Conservation (phyloP, 2,797 vertebrate genomes). For the Gastrophryne carolinensis region DNA sequence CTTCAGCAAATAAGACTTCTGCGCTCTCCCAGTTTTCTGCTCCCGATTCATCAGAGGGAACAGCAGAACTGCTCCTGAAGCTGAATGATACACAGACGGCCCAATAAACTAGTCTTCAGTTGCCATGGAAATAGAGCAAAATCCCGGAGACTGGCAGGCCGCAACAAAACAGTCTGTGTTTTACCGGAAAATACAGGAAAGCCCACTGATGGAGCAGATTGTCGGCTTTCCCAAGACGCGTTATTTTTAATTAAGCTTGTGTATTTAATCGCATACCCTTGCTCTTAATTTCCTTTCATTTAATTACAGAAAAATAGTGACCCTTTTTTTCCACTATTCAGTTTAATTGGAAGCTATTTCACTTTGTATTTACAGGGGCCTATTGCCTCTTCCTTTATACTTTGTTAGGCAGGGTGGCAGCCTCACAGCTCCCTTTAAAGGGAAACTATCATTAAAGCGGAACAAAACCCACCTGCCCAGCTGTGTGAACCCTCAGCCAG, state of each 20-base stretch:
- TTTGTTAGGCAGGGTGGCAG: too few relatives aligned
- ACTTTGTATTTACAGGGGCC: background rate
- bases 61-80: background rate
- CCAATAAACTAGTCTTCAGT: constrained; percentile 32
- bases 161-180: constrained; percentile 8
- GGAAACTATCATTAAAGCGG: too few relatives aligned
- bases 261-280: background rate
- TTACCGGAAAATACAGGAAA: constrained; percentile 37
- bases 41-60: background rate
- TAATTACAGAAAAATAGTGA: too few relatives aligned
- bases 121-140: constrained; percentile 44
- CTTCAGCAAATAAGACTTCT: background rate
- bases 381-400: too few relatives aligned
- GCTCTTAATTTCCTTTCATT: too few relatives aligned
- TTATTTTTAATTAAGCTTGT: background rate
- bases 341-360: background rate
- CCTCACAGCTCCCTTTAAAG: too few relatives aligned
- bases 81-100: background rate
- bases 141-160: constrained; percentile 40
- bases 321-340: too few relatives aligned
- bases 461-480: too few relatives aligned
- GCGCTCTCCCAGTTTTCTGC: background rate
- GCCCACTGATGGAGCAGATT: background rate
- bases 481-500: too few relatives aligned
- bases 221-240: background rate